Conservation (phyloP, 37 sponge, comb jelly and placozoan genomes). For the Ephydatia muelleri region DNA sequence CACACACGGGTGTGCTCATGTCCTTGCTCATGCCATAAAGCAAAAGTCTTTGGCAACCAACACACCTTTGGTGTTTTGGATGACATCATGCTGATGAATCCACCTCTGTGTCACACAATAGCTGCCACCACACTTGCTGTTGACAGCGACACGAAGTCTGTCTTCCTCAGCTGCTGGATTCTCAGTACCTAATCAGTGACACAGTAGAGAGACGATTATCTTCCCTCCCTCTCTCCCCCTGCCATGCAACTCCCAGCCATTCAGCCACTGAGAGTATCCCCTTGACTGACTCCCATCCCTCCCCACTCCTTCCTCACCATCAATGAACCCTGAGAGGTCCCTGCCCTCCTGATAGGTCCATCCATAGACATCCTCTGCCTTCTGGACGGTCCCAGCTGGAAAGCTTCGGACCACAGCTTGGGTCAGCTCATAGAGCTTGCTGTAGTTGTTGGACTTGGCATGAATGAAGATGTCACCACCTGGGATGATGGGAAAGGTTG, state of each 20-base stretch:
- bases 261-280: too few species aligned
- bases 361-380: conserved; percentile 57
- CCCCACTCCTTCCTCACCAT: conserved; percentile 24
- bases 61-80: conserved; percentile 41
- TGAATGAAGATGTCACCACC: conserved; percentile 71
- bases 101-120: conserved; percentile 65
- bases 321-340: conserved; percentile 63
- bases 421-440: conserved; percentile 50
- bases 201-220: not conserved
- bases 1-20: too few species aligned
- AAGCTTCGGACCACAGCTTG: conserved; percentile 23
- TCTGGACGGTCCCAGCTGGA: conserved; percentile 30
- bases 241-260: too few species aligned
- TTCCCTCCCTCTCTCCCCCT: too few species aligned
- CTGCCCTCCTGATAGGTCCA: conserved; percentile 53
- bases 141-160: conserved; percentile 36
- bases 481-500: not conserved
- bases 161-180: conserved; percentile 71
- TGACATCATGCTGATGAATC: conserved; percentile 52
- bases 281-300: not conserved
- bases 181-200: conserved; percentile 32
- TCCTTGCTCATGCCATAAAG: not conserved
- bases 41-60: not conserved
- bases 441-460: conserved; percentile 58
- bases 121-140: conserved; percentile 51